phyloP scores from a whole-genome alignment of 2,113 vertebrate genomes.

The Oryzias celebensis region DNA sequence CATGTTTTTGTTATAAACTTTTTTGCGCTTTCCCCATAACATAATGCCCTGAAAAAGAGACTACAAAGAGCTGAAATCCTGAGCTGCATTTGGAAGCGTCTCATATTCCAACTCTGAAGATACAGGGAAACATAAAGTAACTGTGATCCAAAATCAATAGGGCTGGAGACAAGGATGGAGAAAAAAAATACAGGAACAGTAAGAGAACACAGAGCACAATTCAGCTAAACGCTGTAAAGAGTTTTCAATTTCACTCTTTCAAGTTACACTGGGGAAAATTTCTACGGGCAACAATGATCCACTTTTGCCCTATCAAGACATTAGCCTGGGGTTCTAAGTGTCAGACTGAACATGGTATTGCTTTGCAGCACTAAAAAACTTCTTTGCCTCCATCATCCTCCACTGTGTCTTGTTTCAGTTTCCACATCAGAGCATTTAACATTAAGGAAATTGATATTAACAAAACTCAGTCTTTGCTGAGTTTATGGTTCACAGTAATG shows the following conservation, averaged over 20 bases:
- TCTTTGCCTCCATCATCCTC: slow-evolving; percentile 20
- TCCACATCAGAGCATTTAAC: slow-evolving; percentile 80
- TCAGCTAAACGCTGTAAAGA: slow-evolving; percentile 34
- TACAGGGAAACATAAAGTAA: slow-evolving; percentile 52
- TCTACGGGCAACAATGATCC: slow-evolving; percentile 62
- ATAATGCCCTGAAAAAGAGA: slow-evolving; percentile 1
- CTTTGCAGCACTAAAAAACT: slow-evolving; percentile 71
- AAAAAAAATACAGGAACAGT: slow-evolving; percentile 43
- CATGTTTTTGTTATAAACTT: too few relatives aligned
- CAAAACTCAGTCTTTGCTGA: slow-evolving; percentile 81
- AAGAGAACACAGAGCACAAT: slow-evolving; percentile 37
- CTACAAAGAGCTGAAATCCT: slow-evolving; percentile 52
- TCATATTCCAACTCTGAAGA: slow-evolving; percentile 33
- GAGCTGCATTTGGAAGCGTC: slow-evolving; percentile 29
- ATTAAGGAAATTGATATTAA: slow-evolving; percentile 91
- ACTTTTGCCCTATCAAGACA: slow-evolving; percentile 74
- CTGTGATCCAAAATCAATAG: slow-evolving; percentile 67
- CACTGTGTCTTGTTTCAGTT: slow-evolving; percentile 67
- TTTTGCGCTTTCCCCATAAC: too few relatives aligned
- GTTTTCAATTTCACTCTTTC: slow-evolving; percentile 35
- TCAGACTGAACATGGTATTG: slow-evolving; percentile 82
- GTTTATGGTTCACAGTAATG: slow-evolving; percentile 85
- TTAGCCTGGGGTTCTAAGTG: slow-evolving; percentile 77
- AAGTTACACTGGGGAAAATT: slow-evolving; percentile 32
- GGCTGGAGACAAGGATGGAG: slow-evolving; percentile 40